phyloP scores from a whole-genome alignment of 2,113 vertebrate species.

The Philantomba maxwellii region DNA sequence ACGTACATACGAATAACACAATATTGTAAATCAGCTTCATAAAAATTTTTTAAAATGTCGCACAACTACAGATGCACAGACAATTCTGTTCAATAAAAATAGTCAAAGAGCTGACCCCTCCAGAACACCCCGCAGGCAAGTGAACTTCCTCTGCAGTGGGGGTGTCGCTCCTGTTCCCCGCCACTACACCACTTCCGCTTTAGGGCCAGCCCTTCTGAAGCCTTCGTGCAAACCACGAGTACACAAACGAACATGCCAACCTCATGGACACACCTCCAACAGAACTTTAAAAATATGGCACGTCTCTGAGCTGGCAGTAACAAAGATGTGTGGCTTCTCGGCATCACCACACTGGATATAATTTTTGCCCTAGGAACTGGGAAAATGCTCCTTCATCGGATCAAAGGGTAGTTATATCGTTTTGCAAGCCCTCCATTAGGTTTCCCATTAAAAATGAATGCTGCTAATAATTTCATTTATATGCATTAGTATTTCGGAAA shows the following conservation, averaged over 20 bases:
- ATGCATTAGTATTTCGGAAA: conserved; percentile 53
- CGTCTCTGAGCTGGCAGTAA: not conserved
- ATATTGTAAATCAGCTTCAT: not conserved
- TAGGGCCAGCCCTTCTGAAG: not conserved
- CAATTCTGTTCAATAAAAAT: not conserved
- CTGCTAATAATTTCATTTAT: conserved; percentile 51
- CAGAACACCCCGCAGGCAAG: fast-evolving
- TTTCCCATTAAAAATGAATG: conserved; percentile 65
- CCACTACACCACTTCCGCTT: fast-evolving
- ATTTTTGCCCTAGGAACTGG: conserved; percentile 27
- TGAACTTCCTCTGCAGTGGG: not conserved
- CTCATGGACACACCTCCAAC: fast-evolving
- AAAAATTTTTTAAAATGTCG: not conserved
- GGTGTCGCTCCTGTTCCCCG: fast-evolving
- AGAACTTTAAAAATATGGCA: fast-evolving
- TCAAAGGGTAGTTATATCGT: conserved; percentile 44
- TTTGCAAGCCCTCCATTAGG: conserved; percentile 43
- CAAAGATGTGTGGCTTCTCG: not conserved
- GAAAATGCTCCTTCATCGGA: conserved; percentile 42
- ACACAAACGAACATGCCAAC: not conserved
- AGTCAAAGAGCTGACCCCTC: fast-evolving
- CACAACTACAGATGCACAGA: fast-evolving
- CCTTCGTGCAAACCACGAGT: not conserved
- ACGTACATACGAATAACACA: fast-evolving
- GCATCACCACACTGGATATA: not conserved